Percentiles rank a stretch among this genome's conserved stretches.
Evolutionary conservation across 2,113 vertebrate genomes (phyloP).

Genomic region (Acrocephalus kingi): DNA sequence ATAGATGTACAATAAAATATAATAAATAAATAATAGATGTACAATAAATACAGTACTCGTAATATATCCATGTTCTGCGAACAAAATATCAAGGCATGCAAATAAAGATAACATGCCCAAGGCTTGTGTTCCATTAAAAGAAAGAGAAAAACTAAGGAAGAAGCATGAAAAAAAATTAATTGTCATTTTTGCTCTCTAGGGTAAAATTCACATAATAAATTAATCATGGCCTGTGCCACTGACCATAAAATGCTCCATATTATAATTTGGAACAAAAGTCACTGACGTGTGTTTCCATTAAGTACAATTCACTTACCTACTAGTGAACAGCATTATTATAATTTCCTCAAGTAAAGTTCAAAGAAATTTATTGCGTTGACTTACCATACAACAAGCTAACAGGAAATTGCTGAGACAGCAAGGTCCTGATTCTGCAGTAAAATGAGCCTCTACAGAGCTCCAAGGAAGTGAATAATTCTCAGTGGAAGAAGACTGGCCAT

Average conservation of each 20-base stretch:
- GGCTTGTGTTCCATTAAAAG: constrained; percentile 2
- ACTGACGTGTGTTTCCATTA: background rate
- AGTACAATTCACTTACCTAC: background rate
- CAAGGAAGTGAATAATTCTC: background rate
- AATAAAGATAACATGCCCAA: constrained; percentile 39
- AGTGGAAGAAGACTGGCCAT: background rate
- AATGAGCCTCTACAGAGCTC: background rate
- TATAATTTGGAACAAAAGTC: constrained; percentile 5
- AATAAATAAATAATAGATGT: constrained; percentile 23
- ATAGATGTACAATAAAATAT: constrained; percentile 10
- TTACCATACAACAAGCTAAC: background rate
- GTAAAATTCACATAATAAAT: background rate
- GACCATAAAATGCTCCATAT: constrained; percentile 51
- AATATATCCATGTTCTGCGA: background rate
- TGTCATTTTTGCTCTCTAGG: background rate
- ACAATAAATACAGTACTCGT: background rate
- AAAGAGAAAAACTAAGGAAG: constrained; percentile 27
- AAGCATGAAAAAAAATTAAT: constrained; percentile 25
- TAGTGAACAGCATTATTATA: background rate
- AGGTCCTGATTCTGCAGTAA: background rate
- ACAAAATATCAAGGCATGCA: constrained; percentile 11
- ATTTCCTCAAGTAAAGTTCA: background rate
- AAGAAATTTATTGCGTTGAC: background rate
- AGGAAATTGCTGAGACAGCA: background rate
- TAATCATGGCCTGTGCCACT: background rate